Conservation (phyloP, 2,888 invertebrate species). For the Platypus cylindrus region DNA sequence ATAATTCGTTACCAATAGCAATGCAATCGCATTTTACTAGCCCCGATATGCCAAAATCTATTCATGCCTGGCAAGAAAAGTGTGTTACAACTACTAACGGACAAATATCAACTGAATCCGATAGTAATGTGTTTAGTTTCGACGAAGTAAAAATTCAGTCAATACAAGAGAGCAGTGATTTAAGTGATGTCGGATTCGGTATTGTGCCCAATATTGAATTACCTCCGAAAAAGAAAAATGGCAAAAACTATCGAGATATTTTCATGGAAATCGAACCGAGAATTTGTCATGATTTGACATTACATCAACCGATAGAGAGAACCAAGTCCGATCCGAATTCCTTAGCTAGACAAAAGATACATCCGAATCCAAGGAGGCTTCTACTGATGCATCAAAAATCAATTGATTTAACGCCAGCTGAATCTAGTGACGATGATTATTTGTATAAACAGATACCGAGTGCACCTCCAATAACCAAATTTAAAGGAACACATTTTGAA, state of each 20-base stretch:
- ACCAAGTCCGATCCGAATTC: conserved; percentile 81
- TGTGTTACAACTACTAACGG: conserved; percentile 31
- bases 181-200: conserved; percentile 26
- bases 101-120: conserved; percentile 54
- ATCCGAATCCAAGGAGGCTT: conserved; percentile 61
- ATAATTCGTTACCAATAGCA: conserved; percentile 36
- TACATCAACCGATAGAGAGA: conserved; percentile 64
- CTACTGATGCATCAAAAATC: conserved; percentile 77
- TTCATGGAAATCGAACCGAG: conserved; percentile 58
- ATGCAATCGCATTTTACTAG: conserved; percentile 22
- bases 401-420: conserved; percentile 71
- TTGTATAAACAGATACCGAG: conserved; percentile 61
- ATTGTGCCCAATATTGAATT: conserved; percentile 30
- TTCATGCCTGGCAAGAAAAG: conserved; percentile 45
- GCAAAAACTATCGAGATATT: conserved; percentile 33
- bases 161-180: conserved; percentile 41
- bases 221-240: conserved; percentile 18
- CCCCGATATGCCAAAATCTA: conserved; percentile 22
- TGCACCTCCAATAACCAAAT: conserved; percentile 58
- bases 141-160: conserved; percentile 66
- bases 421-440: conserved; percentile 74
- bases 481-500: conserved; percentile 34
- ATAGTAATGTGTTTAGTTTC: conserved; percentile 60
- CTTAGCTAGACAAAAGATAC: conserved; percentile 57
- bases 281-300: conserved; percentile 30